Conservation (phyloP, 2,888 invertebrate genomes). For the Brachyopa scutellaris region DNA sequence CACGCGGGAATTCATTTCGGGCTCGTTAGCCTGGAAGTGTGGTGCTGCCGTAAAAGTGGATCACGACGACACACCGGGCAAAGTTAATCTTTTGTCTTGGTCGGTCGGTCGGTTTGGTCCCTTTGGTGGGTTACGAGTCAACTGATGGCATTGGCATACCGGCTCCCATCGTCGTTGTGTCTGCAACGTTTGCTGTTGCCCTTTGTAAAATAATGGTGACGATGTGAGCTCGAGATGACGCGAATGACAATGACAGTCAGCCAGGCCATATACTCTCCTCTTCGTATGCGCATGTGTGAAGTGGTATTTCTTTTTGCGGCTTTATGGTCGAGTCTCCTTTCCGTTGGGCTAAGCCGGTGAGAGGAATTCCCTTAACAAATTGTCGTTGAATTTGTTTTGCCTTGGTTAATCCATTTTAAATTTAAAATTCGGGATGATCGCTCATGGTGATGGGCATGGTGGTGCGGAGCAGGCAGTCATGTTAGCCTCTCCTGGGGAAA, state of each 20-base stretch:
- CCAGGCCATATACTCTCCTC: conserved; percentile 26
- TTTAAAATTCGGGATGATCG: conserved; percentile 69
- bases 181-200: conserved; percentile 52
- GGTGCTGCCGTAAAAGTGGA: conserved; percentile 72
- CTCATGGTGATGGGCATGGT: conserved; percentile 18
- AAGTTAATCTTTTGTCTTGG: conserved; percentile 72
- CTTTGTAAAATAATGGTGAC: conserved; percentile 60
- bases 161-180: conserved; percentile 52
- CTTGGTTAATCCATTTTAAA: conserved; percentile 69
- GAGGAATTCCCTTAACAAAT: conserved; percentile 71
- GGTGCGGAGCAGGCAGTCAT: neutral
- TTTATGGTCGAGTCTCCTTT: conserved; percentile 41
- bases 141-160: conserved; percentile 12
- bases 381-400: conserved; percentile 67
- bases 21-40: conserved; percentile 68
- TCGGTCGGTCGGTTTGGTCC: conserved; percentile 65
- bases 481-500: conserved; percentile 57
- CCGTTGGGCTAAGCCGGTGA: neutral
- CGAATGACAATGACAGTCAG: conserved; percentile 70
- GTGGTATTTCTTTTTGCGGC: conserved; percentile 62
- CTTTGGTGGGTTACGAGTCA: conserved; percentile 45
- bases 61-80: conserved; percentile 70
- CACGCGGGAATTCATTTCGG: conserved; percentile 59
- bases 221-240: conserved; percentile 68
- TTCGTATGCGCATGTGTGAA: conserved; percentile 25